Evolutionary conservation across 1,140 invertebrate genomes (phyloP).

Genomic region (Pinna nobilis): DNA sequence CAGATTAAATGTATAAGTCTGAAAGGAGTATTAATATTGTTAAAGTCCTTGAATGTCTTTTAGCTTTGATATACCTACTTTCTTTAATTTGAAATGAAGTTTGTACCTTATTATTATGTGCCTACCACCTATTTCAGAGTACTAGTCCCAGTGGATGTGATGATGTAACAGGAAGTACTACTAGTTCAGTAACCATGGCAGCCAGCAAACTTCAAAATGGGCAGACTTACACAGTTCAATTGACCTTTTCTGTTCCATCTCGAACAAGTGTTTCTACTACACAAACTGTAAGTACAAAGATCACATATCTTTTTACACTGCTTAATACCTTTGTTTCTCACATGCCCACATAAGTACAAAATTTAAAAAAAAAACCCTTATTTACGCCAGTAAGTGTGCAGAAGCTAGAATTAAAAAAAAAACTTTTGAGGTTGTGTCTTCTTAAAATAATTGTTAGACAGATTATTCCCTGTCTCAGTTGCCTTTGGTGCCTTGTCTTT

Average conservation of each 20-base stretch:
- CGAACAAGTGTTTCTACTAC: slow-evolving; percentile 23
- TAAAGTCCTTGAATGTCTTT: too few relatives aligned
- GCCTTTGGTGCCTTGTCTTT: neutral
- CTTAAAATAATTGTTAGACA: too few relatives aligned
- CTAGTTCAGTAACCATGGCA: slow-evolving; percentile 20
- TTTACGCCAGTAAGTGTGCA: too few relatives aligned
- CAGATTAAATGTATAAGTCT: too few relatives aligned
- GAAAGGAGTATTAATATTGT: too few relatives aligned
- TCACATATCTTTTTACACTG: neutral
- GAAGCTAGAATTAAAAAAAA: too few relatives aligned
- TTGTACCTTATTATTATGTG: neutral
- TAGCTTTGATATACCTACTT: too few relatives aligned
- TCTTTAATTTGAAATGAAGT: neutral
- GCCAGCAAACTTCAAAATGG: slow-evolving; percentile 21
- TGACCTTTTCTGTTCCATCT: slow-evolving; percentile 49
- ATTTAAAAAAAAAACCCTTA: too few relatives aligned
- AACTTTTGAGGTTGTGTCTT: too few relatives aligned
- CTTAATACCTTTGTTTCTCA: neutral
- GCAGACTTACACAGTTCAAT: slow-evolving; percentile 43
- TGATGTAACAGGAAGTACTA: slow-evolving; percentile 24
- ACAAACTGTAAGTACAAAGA: slow-evolving; percentile 28
- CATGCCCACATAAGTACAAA: too few relatives aligned
- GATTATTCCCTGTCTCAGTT: neutral
- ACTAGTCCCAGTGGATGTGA: slow-evolving; percentile 16
- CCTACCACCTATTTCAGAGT: too few relatives aligned